A percentile compares a stretch with the other conserved stretches of the same genome.
Conservation (phyloP, 2,113 vertebrate species). For the Pollachius pollachius region DNA sequence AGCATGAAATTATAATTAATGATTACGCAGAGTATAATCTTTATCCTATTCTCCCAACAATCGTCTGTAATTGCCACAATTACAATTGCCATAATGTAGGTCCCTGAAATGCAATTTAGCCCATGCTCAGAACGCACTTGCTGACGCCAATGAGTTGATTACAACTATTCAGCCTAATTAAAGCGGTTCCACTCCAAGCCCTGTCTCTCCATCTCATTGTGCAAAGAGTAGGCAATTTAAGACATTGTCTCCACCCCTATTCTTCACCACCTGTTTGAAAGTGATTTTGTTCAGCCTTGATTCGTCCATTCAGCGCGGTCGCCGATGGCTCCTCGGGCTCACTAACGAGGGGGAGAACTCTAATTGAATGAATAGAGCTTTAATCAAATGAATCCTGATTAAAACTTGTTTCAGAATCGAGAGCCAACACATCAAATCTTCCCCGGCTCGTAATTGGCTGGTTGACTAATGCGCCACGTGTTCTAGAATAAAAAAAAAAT, state of each 20-base stretch:
- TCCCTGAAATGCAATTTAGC: constrained; percentile 4
- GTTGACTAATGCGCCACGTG: constrained; percentile 4
- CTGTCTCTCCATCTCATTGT: constrained; percentile 17
- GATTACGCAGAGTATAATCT: constrained; percentile 3
- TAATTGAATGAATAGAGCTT: constrained; percentile 44
- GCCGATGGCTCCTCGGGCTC: constrained; percentile 21
- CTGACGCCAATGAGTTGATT: constrained; percentile 29
- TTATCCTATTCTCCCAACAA: constrained; percentile 1
- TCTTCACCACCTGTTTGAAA: constrained; percentile 29
- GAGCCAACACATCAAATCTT: constrained; percentile 35
- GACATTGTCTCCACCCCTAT: constrained; percentile 16
- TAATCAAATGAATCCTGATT: constrained; percentile 56
- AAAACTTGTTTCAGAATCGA: constrained; percentile 42
- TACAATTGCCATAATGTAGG: neutral
- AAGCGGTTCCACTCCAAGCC: constrained; percentile 27
- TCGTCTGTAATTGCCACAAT: neutral
- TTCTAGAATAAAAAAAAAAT: neutral
- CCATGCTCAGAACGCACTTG: constrained; percentile 12
- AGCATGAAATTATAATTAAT: neutral
- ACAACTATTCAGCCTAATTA: constrained; percentile 34
- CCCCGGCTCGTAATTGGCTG: constrained; percentile 33
- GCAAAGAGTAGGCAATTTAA: constrained; percentile 26
- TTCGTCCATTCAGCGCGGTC: constrained; percentile 22
- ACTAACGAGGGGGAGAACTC: constrained; percentile 40
- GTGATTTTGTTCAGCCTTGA: constrained; percentile 20